phyloP scores from a whole-genome alignment of 2,113 vertebrate genomes.

The Trinectes maculatus region DNA sequence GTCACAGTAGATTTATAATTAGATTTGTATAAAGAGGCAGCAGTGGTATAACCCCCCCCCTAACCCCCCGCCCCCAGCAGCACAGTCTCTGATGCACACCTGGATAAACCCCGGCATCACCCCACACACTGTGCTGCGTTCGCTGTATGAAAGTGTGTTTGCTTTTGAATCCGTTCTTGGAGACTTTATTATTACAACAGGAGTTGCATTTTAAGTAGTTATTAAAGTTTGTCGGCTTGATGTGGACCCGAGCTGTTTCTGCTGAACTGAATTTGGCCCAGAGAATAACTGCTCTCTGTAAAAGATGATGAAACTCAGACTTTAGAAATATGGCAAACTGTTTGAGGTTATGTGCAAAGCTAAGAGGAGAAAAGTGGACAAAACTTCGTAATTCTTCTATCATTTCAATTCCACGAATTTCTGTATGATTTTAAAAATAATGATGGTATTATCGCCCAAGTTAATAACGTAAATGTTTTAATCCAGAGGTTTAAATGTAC shows the following conservation, averaged over 20 bases:
- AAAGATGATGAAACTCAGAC: neutral
- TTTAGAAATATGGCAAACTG: neutral
- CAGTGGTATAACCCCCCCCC: too few species aligned
- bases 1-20: neutral
- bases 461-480: too few species aligned
- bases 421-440: too few species aligned
- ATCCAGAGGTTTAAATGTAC: too few species aligned
- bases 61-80: neutral
- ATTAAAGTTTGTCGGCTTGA: neutral
- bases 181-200: neutral
- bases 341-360: neutral
- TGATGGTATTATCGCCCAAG: too few species aligned
- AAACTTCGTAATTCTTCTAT: too few species aligned
- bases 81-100: neutral
- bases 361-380: too few species aligned
- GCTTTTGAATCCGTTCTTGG: neutral
- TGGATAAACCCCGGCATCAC: slow-evolving; percentile 15
- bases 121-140: neutral
- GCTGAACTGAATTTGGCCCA: neutral
- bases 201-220: neutral
- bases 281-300: neutral
- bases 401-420: too few species aligned
- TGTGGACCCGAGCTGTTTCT: neutral
- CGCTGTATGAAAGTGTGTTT: neutral
- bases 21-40: neutral